Evolutionary conservation across 2,888 invertebrate genomes (phyloP).

Genomic region (Barypeithes pellucidus): DNA sequence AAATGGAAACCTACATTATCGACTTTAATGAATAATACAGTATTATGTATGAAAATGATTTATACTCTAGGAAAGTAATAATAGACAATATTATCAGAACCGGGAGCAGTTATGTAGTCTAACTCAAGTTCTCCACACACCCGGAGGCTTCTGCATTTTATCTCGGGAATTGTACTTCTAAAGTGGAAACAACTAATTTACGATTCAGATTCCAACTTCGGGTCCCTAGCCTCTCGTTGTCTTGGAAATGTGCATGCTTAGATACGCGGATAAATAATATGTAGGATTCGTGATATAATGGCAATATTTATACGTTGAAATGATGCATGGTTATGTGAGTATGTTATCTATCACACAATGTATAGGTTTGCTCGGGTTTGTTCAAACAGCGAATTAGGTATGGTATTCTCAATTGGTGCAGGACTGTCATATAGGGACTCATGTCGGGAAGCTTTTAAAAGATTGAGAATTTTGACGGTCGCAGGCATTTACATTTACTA

Average conservation of each 20-base stretch:
- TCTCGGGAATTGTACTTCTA: slow-evolving; percentile 51
- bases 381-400: too few relatives aligned
- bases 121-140: slow-evolving; percentile 54
- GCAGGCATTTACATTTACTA: too few relatives aligned
- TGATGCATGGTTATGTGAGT: neutral
- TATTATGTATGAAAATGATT: neutral
- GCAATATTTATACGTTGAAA: neutral
- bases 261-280: neutral
- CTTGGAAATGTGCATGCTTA: slow-evolving; percentile 15
- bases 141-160: slow-evolving; percentile 61
- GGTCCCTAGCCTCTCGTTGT: slow-evolving; percentile 11
- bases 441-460: too few relatives aligned
- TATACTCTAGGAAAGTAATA: neutral
- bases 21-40: too few relatives aligned
- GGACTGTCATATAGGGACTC: too few relatives aligned
- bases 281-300: neutral
- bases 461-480: too few relatives aligned
- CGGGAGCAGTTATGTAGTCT: neutral
- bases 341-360: too few relatives aligned
- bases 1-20: too few relatives aligned
- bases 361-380: too few relatives aligned
- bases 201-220: slow-evolving; percentile 26
- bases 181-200: slow-evolving; percentile 28
- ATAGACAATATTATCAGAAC: slow-evolving; percentile 6
- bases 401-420: too few relatives aligned